Evolutionary conservation across 2,797 vertebrate genomes (phyloP).

Genomic region (Enteromius treurensis): DNA sequence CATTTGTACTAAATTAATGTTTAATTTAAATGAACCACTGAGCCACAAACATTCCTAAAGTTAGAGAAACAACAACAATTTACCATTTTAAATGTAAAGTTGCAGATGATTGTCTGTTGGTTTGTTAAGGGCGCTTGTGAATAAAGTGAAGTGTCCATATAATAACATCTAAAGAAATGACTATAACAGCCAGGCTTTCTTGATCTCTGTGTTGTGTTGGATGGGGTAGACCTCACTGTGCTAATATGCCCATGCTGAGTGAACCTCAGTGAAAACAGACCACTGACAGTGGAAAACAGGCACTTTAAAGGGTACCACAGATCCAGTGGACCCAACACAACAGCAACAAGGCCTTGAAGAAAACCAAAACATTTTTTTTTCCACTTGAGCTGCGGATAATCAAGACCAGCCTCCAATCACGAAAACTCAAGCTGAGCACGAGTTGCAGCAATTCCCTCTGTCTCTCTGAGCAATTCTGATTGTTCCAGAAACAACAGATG

Average conservation of each 20-base stretch:
- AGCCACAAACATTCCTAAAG: neutral
- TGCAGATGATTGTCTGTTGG: neutral
- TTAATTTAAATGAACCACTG: neutral
- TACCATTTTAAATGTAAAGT: neutral
- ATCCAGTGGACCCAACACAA: slow-evolving; percentile 57
- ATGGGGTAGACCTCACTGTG: slow-evolving; percentile 18
- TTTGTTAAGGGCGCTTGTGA: neutral
- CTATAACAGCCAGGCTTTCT: slow-evolving; percentile 48
- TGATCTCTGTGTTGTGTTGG: slow-evolving; percentile 31
- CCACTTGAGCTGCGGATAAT: slow-evolving; percentile 70
- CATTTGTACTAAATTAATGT: neutral
- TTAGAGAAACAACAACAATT: neutral
- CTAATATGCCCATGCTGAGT: slow-evolving; percentile 48
- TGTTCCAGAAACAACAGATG: slow-evolving; percentile 85
- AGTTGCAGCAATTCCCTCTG: slow-evolving; percentile 70
- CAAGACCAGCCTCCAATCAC: slow-evolving; percentile 80
- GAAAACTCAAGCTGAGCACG: slow-evolving; percentile 77
- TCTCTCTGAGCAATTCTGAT: slow-evolving; percentile 76
- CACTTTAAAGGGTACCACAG: slow-evolving; percentile 55
- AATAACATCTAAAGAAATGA: slow-evolving; percentile 21
- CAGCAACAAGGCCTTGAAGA: slow-evolving; percentile 74
- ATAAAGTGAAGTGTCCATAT: slow-evolving; percentile 8
- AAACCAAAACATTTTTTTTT: slow-evolving; percentile 67
- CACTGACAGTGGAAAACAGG: slow-evolving; percentile 53
- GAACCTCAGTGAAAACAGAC: slow-evolving; percentile 34